Conservation (phyloP, 2,888 invertebrate species). For the Drosophila siamana region DNA sequence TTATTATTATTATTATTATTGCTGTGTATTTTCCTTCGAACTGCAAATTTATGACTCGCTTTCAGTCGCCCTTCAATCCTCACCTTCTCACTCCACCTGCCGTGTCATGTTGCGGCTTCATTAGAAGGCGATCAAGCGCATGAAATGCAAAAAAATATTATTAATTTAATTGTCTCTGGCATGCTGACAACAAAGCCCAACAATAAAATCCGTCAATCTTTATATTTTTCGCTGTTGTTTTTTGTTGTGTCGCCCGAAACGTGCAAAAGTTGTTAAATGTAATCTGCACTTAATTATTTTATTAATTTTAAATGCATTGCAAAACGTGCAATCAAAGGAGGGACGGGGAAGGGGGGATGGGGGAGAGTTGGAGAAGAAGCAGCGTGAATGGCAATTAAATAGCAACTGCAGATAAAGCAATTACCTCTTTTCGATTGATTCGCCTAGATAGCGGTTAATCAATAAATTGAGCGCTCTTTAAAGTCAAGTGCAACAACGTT, state of each 20-base stretch:
- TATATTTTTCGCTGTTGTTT: neutral
- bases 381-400: neutral
- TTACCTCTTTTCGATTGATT: neutral
- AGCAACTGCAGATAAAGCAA: neutral
- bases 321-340: neutral
- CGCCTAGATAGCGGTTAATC: neutral
- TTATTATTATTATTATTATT: constrained; percentile 1
- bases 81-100: neutral
- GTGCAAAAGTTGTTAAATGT: neutral
- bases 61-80: neutral
- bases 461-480: neutral
- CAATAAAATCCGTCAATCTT: constrained; percentile 4
- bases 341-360: too few species aligned
- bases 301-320: constrained; percentile 5
- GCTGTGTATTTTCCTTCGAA: neutral
- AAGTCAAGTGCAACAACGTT: too few species aligned
- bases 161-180: constrained; percentile 49
- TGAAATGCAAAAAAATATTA: constrained; percentile 16
- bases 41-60: neutral
- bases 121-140: constrained; percentile 28
- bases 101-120: constrained; percentile 22
- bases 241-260: neutral
- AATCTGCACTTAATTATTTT: constrained; percentile 10
- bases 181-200: constrained; percentile 25
- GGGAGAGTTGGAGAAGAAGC: too few species aligned